Conservation (phyloP, 2,113 vertebrate species). For the Myiagra hebetior region DNA sequence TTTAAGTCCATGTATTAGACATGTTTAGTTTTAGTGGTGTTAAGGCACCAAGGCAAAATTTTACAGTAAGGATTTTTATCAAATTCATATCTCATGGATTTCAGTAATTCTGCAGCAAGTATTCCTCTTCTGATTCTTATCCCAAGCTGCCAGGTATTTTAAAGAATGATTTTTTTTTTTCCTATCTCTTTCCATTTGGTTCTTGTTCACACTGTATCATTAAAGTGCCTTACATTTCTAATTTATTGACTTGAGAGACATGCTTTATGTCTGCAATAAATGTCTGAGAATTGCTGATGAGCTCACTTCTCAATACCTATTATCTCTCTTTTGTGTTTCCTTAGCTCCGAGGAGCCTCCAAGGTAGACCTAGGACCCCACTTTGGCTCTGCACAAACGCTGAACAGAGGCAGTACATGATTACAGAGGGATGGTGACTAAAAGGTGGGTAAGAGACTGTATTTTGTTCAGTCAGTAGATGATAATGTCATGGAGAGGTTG, state of each 20-base stretch:
- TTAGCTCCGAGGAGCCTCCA: neutral
- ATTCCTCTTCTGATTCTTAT: neutral
- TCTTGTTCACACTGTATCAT: neutral
- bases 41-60: neutral
- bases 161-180: neutral
- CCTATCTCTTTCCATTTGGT: neutral
- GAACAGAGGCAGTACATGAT: neutral
- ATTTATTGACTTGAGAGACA: conserved; percentile 7
- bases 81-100: neutral
- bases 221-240: neutral
- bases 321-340: neutral
- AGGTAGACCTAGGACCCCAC: neutral
- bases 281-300: conserved; percentile 30
- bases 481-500: neutral
- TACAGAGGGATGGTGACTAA: conserved; percentile 43
- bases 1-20: neutral
- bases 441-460: conserved; percentile 1
- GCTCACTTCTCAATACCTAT: neutral
- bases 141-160: neutral
- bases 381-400: neutral
- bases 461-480: neutral
- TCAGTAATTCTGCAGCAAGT: neutral
- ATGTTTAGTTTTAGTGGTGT: neutral
- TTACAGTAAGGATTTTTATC: neutral
- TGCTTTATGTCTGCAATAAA: neutral